Percentiles rank a stretch among this genome's conserved stretches.
Evolutionary conservation across 1,140 invertebrate species (phyloP).

Genomic region (Teleogryllus occipitalis): DNA sequence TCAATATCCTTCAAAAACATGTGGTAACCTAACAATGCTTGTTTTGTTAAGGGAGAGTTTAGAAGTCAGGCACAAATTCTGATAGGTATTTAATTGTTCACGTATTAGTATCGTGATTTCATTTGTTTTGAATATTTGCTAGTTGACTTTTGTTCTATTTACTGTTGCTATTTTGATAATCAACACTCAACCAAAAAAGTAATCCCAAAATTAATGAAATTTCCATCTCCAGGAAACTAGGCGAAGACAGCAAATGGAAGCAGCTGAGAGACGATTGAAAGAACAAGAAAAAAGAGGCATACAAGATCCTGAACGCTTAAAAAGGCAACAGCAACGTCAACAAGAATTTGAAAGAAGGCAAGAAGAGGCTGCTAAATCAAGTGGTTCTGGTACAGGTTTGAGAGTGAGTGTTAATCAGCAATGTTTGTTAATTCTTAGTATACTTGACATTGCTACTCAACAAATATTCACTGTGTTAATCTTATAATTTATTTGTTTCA

Average conservation of each 20-base stretch:
- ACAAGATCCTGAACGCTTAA: slow-evolving; percentile 45
- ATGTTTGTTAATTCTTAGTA: not conserved
- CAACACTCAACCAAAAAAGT: not conserved
- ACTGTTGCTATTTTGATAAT: not conserved
- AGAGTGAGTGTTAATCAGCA: not conserved
- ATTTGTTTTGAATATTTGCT: not conserved
- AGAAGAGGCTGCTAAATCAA: slow-evolving; percentile 33
- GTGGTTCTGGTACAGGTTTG: slow-evolving; percentile 14
- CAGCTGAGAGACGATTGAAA: slow-evolving; percentile 44
- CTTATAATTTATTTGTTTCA: not conserved
- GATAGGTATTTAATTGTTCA: not conserved
- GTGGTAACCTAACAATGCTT: not conserved
- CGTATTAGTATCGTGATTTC: not conserved
- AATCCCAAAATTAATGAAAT: not conserved
- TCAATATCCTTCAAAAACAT: not conserved
- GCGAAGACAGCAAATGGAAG: slow-evolving; percentile 47
- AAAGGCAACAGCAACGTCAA: slow-evolving; percentile 40
- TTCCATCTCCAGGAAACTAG: slow-evolving; percentile 41
- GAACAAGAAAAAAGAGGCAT: slow-evolving; percentile 48
- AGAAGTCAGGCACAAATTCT: not conserved
- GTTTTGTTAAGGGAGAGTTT: not conserved
- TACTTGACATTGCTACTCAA: too few species aligned
- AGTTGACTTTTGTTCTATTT: not conserved
- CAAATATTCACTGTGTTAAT: too few species aligned
- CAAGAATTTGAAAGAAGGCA: slow-evolving; percentile 43